Percentiles rank a stretch among this genome's conserved stretches.
Evolutionary conservation across 1,140 invertebrate genomes (phyloP).

Genomic region (Pogonomyrmex californicus): DNA sequence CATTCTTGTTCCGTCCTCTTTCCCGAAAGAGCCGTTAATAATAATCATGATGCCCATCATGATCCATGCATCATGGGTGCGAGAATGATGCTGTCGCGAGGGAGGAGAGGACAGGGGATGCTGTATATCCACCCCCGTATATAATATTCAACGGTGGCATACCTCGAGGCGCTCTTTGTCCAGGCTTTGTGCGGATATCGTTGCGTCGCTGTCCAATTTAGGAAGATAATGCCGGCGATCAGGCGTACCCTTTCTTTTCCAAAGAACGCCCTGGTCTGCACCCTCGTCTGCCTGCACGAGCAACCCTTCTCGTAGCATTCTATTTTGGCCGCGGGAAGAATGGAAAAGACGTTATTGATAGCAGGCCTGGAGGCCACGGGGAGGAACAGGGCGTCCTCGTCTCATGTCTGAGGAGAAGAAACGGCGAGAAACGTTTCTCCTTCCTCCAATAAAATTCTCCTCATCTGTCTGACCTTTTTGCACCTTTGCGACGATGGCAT

Average conservation of each 20-base stretch:
- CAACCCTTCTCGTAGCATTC: constrained; percentile 4
- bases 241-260: constrained; percentile 59
- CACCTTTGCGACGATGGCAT: constrained; percentile 11
- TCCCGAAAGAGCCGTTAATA: constrained; percentile 67
- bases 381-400: constrained; percentile 1
- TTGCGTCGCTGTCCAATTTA: constrained; percentile 76
- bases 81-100: constrained; percentile 25
- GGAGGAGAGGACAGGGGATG: background rate
- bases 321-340: constrained; percentile 58
- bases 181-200: constrained; percentile 67
- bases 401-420: constrained; percentile 9
- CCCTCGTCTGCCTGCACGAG: background rate
- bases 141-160: constrained; percentile 46
- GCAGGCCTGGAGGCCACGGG: background rate
- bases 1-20: constrained; percentile 31
- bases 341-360: constrained; percentile 78
- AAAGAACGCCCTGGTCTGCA: constrained; percentile 11
- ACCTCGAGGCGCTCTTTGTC: constrained; percentile 49
- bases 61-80: constrained; percentile 23
- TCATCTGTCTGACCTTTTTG: constrained; percentile 33
- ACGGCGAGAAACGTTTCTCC: constrained; percentile 28
- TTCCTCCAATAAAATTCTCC: constrained; percentile 61
- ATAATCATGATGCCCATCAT: constrained; percentile 53
- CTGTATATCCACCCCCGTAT: constrained; percentile 18
- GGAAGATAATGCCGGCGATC: constrained; percentile 80